Base-by-base conservation (phyloP, 2,888 invertebrate genomes). In the Ophioninae sp. region DNA sequence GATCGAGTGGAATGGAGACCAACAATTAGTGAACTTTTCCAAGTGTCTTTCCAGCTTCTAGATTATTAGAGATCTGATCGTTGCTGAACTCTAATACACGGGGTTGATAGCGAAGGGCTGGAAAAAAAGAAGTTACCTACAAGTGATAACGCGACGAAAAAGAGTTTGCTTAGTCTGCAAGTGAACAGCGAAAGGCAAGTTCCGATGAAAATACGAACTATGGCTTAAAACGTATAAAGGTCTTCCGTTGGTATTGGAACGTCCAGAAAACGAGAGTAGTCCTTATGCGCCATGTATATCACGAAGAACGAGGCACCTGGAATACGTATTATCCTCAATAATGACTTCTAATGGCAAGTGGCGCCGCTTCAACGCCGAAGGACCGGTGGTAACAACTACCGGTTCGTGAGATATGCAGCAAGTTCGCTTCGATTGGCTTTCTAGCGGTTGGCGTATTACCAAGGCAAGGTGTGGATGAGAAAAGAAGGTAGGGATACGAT, bases 331-430 rank as follows among this genome's bases (percentile, higher is more conserved):
- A 51, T 17, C 17, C 80, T 79, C 69, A 78, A 80, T 83, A 80
- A 80, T 80, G 73, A 83, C 83, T 67, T 67, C 73, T 79, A 65
- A 79, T 83, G 83, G 81, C 73, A 79, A 83, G 76, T 77, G 85
- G 72, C 44, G 41, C 64, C 63, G 68, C 78, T 69, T 81, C 75
- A 58, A 73, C 69, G 73, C 69, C 63, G 73, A 82, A 56, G 73
- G 74, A 23, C 69, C 65, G 61, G 65, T 81, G 61, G 65, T 81
- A 78, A 83, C 81, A 59, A 74, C 83, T 77, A 78, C 69, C 77
- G 77, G 80, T 59, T 8, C 67, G 23, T 56, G 61, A 61, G 68
- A 41, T 65, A 77, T 71, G 44, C 76, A 72, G 58, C 39, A 64
- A 69, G 72, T 74, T 81, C 69, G 65, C 51, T 59, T 69, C 39